Conservation (phyloP, 2,888 invertebrate genomes). For the Drosophila cyrtoloma region DNA sequence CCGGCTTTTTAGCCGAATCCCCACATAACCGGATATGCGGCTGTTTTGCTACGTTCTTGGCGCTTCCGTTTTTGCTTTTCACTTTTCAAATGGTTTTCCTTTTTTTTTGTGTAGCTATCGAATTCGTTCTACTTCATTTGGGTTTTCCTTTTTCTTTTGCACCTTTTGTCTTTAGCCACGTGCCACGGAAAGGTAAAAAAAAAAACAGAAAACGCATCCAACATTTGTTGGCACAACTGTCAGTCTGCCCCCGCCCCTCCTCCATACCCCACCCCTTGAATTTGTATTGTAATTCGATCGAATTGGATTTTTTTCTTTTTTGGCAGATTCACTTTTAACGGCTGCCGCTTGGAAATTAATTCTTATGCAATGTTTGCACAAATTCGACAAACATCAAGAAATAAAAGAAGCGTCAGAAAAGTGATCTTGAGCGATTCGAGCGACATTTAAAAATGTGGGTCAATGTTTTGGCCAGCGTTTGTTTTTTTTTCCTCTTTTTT, state of each 20-base stretch:
- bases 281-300: constrained; percentile 75
- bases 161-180: constrained; percentile 74
- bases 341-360: constrained; percentile 33
- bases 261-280: constrained; percentile 29
- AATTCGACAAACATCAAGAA: constrained; percentile 29
- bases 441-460: constrained; percentile 60
- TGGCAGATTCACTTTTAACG: constrained; percentile 65
- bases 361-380: constrained; percentile 73
- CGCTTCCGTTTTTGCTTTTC: constrained; percentile 72
- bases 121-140: constrained; percentile 73
- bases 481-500: constrained; percentile 32
- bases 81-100: constrained; percentile 68
- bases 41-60: constrained; percentile 57
- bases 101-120: constrained; percentile 54
- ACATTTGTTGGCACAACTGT: constrained; percentile 78
- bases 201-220: constrained; percentile 47
- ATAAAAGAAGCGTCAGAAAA: constrained; percentile 12
- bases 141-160: constrained; percentile 61
- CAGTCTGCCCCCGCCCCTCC: constrained; percentile 26
- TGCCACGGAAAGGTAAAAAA: constrained; percentile 54
- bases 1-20: constrained; percentile 36
- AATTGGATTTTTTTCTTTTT: constrained; percentile 26
- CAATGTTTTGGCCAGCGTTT: constrained; percentile 60
- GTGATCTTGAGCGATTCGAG: constrained; percentile 51
- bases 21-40: constrained; percentile 60